These are phyloP conservation scores for Pseudococcus viburni DNA, from an alignment of 2,888 invertebrate genomes.

Conservation along the genomic window DNA sequence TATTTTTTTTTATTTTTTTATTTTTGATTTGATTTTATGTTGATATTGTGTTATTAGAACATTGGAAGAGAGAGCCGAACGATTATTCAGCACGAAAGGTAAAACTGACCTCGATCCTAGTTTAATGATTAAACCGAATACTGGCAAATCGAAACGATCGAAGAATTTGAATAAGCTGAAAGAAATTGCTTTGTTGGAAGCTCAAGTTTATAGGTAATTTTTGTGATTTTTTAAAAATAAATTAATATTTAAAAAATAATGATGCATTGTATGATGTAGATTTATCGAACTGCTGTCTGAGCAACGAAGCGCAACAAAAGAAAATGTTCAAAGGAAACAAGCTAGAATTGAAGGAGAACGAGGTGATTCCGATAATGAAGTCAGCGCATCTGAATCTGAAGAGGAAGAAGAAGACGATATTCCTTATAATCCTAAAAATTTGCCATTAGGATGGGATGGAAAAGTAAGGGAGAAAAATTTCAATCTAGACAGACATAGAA, in stretches of 20 bases:
- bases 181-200: slow-evolving; percentile 90
- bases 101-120: slow-evolving; percentile 92
- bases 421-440: slow-evolving; percentile 99
- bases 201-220: slow-evolving; percentile 84
- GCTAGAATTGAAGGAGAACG: slow-evolving; percentile 94
- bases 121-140: slow-evolving; percentile 90
- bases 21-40: background rate
- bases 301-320: slow-evolving; percentile 92
- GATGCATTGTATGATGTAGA: slow-evolving; percentile 71
- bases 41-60: slow-evolving; percentile 74
- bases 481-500: too few species aligned
- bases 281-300: slow-evolving; percentile 87
- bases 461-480: slow-evolving; percentile 73
- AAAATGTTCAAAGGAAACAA: slow-evolving; percentile 98
- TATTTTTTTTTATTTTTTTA: background rate
- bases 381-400: slow-evolving; percentile 84
- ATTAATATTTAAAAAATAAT: slow-evolving; percentile 44
- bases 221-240: slow-evolving; percentile 20
- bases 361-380: slow-evolving; percentile 92
- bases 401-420: slow-evolving; percentile 89
- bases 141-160: slow-evolving; percentile 78
- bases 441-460: slow-evolving; percentile 99
- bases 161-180: slow-evolving; percentile 82
- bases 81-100: slow-evolving; percentile 96
- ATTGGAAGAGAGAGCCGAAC: slow-evolving; percentile 95